Evolutionary conservation across 2,888 invertebrate species (phyloP), one percentile per base, ranked within the genome.

Genomic region (Resseliella maxima): DNA sequence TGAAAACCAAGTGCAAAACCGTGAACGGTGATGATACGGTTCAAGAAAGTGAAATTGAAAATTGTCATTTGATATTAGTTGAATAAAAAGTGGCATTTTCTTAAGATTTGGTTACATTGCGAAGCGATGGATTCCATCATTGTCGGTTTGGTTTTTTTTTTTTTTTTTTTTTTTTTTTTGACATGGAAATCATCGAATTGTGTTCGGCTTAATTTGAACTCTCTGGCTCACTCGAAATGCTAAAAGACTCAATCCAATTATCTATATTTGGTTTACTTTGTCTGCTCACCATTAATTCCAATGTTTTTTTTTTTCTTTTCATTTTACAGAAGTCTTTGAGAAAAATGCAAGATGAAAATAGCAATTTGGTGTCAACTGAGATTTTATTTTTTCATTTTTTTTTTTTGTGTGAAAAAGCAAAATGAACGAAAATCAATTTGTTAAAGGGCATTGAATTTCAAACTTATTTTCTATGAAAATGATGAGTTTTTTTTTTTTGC

Each of bases 241-340:
- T 41, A 41, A 12, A 41, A 59, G 59, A 24, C 72, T 72, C 27
- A 72, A 72, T 72, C 72, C 72, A 72, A 72, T 72, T 72, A 72
- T 72, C 72, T 12, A 31, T 27, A 72, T 72, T n/a, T 72, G 72
- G 31, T 72, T 72, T 72, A 72, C 72, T 72, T 3, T 15, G 72
- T 72, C 35, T 72, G 2, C n/a, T 72, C 31, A 59, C 59, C 24
- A 31, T 72, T 72, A 72, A 72, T 72, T 72, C 72, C 31, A 12
- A 21, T 31, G 15, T 72, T 1, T 15, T 72, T 72, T 27, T 31
- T 31, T 27, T 59, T n/a, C 5, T n/a, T n/a, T n/a, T 15, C 21
- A 50, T 10, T 12, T n/a, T n/a, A n/a, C n/a, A n/a, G 10, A 50
- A 21, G 50, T 50, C 15, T 24, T 6, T n/a, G n/a, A n/a, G 59